Base-by-base conservation (phyloP, 2,113 vertebrate species). In the Anthoscopus minutus region DNA sequence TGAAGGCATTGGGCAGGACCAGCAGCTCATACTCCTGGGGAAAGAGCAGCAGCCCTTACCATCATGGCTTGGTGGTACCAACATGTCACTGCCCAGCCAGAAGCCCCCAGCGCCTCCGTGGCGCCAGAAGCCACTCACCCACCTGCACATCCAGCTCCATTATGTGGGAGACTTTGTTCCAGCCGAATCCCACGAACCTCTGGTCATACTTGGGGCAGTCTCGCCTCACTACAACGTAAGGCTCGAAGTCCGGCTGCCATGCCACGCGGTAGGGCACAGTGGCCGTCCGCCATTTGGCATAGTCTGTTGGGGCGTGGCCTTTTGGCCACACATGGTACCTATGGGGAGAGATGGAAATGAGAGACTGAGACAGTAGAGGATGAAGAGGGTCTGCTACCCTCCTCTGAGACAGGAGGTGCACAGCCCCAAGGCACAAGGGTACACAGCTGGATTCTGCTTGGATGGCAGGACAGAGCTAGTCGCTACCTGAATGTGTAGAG, bases 81-180 rank as follows among this genome's bases (percentile, higher is more conserved):
- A 23, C 22, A 1, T 0, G 3, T 19, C 51, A 6, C 40, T 7
- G 13, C 61, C 50, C 15, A 2, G 47, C 54, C 45, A 33, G n/a
- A 13, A 57, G 17, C 7, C n/a, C n/a, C 28, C 54, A 18, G 1
- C 2, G 0, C 38, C 58, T 27, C 62, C 2, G 0, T 0, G 16
- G 67, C 7, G 37, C 60, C 56, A 6, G 35, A 44, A 87, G 61
- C 54, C 35, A 38, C 25, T 51, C 84, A 83, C 96, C 86, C 96
- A 99, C 99, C 99, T 99, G 99, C 4, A 98, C 99, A 35, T 99
- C 99, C 86, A 99, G 98, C 97, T 99, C 99, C 98, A 99, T 98
- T 56, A 99, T 97, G 78, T 99, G 99, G 31, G 99, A 99, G 89
- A 99, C 99, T 96, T 99, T 99, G 98, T 99, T 99, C 99, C 99